Base-by-base conservation (phyloP, 2,797 vertebrate genomes). In the Sebastes itinus region DNA sequence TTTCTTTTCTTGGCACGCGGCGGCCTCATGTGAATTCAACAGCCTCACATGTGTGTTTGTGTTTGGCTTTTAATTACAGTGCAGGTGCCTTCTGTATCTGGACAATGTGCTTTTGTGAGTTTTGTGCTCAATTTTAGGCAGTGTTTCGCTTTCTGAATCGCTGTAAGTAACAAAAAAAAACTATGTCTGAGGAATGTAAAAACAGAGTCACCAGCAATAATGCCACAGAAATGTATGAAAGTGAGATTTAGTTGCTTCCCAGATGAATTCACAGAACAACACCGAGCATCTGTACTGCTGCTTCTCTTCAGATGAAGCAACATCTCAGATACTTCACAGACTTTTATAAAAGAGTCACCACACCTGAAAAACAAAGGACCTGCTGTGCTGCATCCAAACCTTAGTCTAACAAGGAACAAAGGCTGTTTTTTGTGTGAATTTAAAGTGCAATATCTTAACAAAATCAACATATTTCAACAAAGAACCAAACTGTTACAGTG, bases 121-220 rank as follows among this genome's bases (percentile, higher is more conserved):
- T 89, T 88, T 91, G 91, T 94, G 93, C 90, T 94, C 81, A 89
- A 88, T 87, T 52, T 85, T 91, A 82, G 93, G 92, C 94, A 95
- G 94, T 94, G 90, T 81, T 88, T 90, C 60, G 91, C 92, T 92
- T 83, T 88, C 52, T 62, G 22, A 61, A 71, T 72, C 33, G 13
- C 25, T 72, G 59, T 72, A 80, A 88, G 74, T 73, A 62, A 63
- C n/a, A 62, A 28, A 46, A 33, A 59, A 71, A 60, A 71, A 46
- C 28, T 14, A 82, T n/a, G 22, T 75, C 60, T 4, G 66, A 87
- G 77, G 78, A 92, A 89, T 88, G 89, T 90, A 72, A 84, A 23
- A 89, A 90, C 78, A 78, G 65, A 87, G 77, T 75, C 78, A 86
- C 69, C 74, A 68, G 68, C 63, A 85, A 72, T 68, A 75, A 87